Evolutionary conservation across 2,113 vertebrate genomes (phyloP), one percentile per base, ranked within the genome.

Genomic region (Poecile atricapillus): DNA sequence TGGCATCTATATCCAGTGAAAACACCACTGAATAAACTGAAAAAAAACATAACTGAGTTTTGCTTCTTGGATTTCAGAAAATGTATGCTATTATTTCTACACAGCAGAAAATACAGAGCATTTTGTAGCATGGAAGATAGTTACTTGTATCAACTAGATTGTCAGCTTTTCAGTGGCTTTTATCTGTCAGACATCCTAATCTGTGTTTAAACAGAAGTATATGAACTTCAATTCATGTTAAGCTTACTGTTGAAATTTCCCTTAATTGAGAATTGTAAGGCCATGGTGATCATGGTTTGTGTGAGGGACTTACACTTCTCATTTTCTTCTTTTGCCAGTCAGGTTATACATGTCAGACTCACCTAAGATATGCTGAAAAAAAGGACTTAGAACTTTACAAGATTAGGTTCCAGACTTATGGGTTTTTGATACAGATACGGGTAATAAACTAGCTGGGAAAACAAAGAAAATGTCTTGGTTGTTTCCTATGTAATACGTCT

Each of bases 181-280:
- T 97, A 79, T 97, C 97, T 97, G 96, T 97, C 97, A 98, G 96
- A 97, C 98, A 97, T 96, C 96, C 93, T 98, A 98, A 98, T 97
- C 97, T 98, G 90, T 98, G 95, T 98, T 98, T 98, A 98, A 98
- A 97, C 97, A 98, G 96, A 95, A 97, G 91, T 97, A 87, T 97
- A 96, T 96, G 96, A 98, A 97, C 97, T 98, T 97, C 97, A 97
- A 20, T 97, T 98, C 93, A 70, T 86, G 87, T 97, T 97, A 97
- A 98, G 79, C 93, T 95, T 94, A 90, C 86, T 97, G 95, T 95
- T 97, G 97, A 97, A 93, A 95, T 97, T 96, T 97, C 69, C 88
- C 74, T 93, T 96, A 92, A 74, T 50, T 97, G 91, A 96, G 86
- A 89, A 89, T 93, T 98, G 88, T 94, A 96, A 92, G 53, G 62